phyloP scores from a whole-genome alignment of 2,113 vertebrate genomes.

The Gambusia holbrooki region DNA sequence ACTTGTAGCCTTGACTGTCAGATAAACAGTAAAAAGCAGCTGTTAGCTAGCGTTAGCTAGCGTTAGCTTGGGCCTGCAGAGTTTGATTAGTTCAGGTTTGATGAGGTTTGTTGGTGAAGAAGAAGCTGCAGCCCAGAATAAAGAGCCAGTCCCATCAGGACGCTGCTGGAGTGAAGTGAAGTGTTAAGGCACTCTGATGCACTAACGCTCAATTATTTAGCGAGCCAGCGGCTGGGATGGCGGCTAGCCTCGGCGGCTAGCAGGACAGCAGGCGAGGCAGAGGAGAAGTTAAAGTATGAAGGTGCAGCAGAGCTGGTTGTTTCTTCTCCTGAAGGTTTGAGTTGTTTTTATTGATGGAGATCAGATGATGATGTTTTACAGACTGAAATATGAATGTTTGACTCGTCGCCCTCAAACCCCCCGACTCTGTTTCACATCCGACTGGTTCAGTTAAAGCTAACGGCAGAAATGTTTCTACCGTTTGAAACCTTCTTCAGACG shows the following conservation, averaged over 20 bases:
- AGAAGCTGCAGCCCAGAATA: conserved; percentile 36
- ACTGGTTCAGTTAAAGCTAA: too few relatives aligned
- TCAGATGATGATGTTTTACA: not conserved
- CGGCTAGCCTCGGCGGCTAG: conserved; percentile 42
- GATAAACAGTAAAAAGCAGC: not conserved
- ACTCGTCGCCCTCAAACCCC: too few relatives aligned
- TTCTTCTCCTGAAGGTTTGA: too few relatives aligned
- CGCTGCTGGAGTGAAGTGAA: conserved; percentile 38
- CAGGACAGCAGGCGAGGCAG: not conserved
- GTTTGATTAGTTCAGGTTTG: conserved; percentile 18
- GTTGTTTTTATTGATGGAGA: not conserved
- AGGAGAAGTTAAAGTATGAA: too few relatives aligned
- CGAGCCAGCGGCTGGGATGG: conserved; percentile 17
- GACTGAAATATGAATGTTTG: too few relatives aligned
- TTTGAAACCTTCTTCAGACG: too few relatives aligned
- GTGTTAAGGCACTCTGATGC: conserved; percentile 60
- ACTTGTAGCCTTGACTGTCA: not conserved
- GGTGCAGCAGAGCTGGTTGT: too few relatives aligned
- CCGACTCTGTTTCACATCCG: too few relatives aligned
- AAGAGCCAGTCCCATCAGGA: conserved; percentile 36
- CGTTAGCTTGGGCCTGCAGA: not conserved
- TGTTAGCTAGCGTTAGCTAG: not conserved
- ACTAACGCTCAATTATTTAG: conserved; percentile 66
- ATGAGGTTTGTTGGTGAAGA: conserved; percentile 16
- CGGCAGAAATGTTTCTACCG: too few relatives aligned